Evolutionary conservation across 2,113 vertebrate genomes (phyloP).

Genomic region (Sinosuthora webbiana): DNA sequence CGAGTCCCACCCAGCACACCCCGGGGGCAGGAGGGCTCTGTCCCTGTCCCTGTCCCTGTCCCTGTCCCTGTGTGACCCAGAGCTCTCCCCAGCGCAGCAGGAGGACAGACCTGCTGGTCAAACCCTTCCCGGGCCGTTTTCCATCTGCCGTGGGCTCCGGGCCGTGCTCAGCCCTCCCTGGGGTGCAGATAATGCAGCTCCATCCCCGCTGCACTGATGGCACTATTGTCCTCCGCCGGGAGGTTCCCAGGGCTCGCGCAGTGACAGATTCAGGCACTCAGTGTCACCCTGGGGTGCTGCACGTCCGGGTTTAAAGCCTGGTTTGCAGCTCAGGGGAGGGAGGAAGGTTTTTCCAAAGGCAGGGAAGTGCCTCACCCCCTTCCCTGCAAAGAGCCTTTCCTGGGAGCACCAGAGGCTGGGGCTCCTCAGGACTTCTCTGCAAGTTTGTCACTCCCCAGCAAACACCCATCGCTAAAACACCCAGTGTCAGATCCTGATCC

Average conservation of each 20-base stretch:
- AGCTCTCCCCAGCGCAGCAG: neutral
- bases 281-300: neutral
- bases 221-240: neutral
- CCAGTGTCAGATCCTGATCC: neutral
- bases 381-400: neutral
- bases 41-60: no score
- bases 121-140: neutral
- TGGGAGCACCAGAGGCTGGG: neutral
- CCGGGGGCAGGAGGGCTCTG: neutral
- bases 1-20: neutral
- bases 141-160: neutral
- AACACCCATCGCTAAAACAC: neutral
- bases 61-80: neutral
- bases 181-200: neutral
- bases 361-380: neutral
- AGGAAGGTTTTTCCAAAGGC: neutral
- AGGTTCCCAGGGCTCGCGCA: neutral
- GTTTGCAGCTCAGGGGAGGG: neutral
- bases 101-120: neutral
- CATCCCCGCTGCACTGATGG: neutral
- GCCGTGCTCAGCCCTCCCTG: neutral
- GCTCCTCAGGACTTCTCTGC: accelerated
- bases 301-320: neutral
- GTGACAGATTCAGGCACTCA: neutral
- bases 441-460: neutral